Conservation (phyloP, 2,113 vertebrate species). For the Amazona vittata region DNA sequence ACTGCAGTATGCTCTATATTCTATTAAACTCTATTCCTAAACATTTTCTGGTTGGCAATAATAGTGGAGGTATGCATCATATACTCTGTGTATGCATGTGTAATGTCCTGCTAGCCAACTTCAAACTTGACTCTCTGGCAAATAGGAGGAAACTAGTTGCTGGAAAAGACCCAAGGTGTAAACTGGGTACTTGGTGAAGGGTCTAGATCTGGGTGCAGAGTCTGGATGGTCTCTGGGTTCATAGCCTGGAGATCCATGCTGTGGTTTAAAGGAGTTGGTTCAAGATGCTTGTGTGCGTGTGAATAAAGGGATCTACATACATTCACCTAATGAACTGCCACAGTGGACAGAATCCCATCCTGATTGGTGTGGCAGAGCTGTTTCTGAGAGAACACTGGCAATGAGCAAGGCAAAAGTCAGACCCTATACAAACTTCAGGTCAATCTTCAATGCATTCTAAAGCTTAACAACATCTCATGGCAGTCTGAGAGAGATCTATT, state of each 20-base stretch:
- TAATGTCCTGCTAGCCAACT: not conserved
- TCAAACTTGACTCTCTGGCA: not conserved
- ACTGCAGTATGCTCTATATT: not conserved
- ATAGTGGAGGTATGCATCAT: not conserved
- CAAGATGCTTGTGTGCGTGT: accelerated
- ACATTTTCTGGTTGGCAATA: not conserved
- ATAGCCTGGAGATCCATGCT: not conserved
- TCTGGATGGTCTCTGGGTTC: not conserved
- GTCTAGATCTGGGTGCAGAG: not conserved
- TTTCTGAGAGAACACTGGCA: not conserved
- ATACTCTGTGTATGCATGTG: not conserved
- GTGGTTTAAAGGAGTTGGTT: not conserved
- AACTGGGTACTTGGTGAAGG: not conserved
- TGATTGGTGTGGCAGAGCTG: not conserved
- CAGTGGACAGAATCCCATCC: not conserved
- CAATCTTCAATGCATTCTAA: not conserved
- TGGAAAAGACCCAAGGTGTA: not conserved
- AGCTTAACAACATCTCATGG: not conserved
- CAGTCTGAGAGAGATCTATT: not conserved
- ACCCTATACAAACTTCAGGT: not conserved
- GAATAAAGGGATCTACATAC: not conserved
- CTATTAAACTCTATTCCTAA: not conserved
- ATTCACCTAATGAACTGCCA: not conserved
- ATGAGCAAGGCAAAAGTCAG: not conserved
- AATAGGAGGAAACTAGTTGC: not conserved